phyloP scores from a whole-genome alignment of 2,113 vertebrate genomes.

The Dicentrarchus labrax region DNA sequence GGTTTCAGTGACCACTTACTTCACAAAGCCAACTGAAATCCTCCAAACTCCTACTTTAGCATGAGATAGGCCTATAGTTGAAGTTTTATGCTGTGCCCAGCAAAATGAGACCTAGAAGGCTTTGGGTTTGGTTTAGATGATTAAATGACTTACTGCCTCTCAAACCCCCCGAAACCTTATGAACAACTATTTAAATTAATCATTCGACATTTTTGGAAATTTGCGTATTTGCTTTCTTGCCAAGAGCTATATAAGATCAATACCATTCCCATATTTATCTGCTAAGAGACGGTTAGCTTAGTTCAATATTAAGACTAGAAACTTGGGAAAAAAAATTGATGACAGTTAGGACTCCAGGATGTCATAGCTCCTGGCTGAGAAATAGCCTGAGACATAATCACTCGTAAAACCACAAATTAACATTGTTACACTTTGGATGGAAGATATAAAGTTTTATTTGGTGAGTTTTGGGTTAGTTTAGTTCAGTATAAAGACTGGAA shows the following conservation, averaged over 20 bases:
- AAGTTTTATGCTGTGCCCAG: not conserved
- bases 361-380: no score
- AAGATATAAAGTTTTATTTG: no score
- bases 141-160: not conserved
- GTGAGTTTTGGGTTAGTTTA: no score
- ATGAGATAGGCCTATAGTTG: not conserved
- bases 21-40: not conserved
- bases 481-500: no score
- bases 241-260: not conserved
- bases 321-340: not conserved
- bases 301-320: not conserved
- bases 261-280: not conserved
- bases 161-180: not conserved
- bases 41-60: not conserved
- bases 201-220: not conserved
- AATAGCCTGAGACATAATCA: no score
- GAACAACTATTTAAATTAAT: not conserved
- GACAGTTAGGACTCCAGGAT: no score
- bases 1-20: slow-evolving; percentile 1
- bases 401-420: no score
- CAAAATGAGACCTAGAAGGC: no score
- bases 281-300: not conserved
- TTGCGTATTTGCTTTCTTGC: not conserved
- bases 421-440: no score
- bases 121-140: not conserved